These are phyloP conservation scores for Zootoca vivipara DNA, from an alignment of 2,113 vertebrate genomes.

Conservation along the genomic window DNA sequence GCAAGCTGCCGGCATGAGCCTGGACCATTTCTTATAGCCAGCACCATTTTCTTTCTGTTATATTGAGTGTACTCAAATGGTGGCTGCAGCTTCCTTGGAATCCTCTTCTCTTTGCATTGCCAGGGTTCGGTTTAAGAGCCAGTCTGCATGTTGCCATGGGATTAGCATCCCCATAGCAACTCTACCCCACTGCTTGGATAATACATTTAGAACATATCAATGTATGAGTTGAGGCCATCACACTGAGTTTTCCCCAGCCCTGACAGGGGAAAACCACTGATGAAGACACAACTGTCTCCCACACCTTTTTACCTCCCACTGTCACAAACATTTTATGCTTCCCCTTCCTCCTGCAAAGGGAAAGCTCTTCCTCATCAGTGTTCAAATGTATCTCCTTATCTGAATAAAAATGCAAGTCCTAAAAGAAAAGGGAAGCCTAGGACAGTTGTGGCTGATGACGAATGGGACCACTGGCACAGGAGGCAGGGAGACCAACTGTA, in stretches of 20 bases:
- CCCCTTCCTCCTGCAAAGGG: background rate
- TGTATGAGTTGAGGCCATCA: background rate
- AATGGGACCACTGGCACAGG: no score
- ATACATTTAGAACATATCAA: accelerated
- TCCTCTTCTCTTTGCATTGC: background rate
- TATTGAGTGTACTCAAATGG: background rate
- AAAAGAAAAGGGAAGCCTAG: background rate
- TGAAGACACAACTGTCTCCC: background rate
- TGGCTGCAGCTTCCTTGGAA: background rate
- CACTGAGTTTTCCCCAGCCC: background rate
- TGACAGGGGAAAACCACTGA: background rate
- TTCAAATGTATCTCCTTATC: background rate
- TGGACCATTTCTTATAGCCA: background rate
- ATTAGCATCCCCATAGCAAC: background rate
- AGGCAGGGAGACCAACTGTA: no score
- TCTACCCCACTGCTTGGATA: background rate
- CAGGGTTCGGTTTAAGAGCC: background rate
- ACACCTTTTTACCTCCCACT: background rate
- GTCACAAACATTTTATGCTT: background rate
- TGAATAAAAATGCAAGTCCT: background rate
- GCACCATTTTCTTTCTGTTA: background rate
- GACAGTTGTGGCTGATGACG: no score
- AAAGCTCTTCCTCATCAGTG: background rate
- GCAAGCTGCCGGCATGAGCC: background rate
- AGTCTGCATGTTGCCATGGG: background rate